Base-by-base conservation (phyloP, 2,797 vertebrate species). In the Telmatherina bonti region DNA sequence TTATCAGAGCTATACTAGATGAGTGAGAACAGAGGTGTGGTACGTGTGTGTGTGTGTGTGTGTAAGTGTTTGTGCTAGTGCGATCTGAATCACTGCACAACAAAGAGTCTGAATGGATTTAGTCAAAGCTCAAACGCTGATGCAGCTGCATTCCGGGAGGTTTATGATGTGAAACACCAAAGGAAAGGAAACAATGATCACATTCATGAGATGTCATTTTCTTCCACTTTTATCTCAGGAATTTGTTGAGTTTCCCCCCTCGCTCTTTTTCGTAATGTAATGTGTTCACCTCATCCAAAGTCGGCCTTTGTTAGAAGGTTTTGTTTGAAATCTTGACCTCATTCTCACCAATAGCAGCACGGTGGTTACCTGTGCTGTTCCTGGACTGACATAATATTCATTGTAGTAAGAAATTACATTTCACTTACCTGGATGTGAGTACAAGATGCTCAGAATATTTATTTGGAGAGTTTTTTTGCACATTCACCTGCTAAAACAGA, bases 121-220 rank as follows among this genome's bases (percentile, higher is more conserved):
- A 91, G 92, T 87, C 89, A 86, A 89, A 91, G 91, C 91, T 92
- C 87, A 83, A 91, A 91, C 82, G 67, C 84, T 90, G 92, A 93
- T 92, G 92, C 90, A 82, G 91, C 85, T 83, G 88, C 91, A 95
- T 95, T 92, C 93, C 93, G 30, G 70, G 76, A 86, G 89, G 29
- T 93, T 94, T 93, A 93, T 94, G 93, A 93, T 93, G 92, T 95
- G 94, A 94, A 93, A 94, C 94, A 92, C 91, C 93, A 93, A 93
- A 93, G 85, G 81, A 88, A 84, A 90, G 88, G 85, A 93, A 93
- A 94, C 93, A 94, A 93, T 92, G 90, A 93, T 92, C 85, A 90
- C 93, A 94, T 94, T 95, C 93, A 95, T 86, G 82, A 90, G 63
- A 90, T 91, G 89, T 91, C 90, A 90, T 92, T 93, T 92, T 92